Conservation (phyloP, 2,888 invertebrate genomes). For the Trissoscelio sp. region DNA sequence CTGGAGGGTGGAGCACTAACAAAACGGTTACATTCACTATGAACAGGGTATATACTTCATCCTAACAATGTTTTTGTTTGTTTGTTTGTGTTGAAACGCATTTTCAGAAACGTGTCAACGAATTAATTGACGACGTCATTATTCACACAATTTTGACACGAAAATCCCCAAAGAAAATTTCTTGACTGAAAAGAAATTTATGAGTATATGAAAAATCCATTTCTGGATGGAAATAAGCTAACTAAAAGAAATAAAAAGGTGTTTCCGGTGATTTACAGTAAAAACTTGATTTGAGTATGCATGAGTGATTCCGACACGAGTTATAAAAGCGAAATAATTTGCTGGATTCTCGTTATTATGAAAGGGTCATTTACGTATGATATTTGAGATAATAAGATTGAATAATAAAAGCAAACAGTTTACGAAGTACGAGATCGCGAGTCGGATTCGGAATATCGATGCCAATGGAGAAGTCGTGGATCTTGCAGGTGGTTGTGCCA, state of each 20-base stretch:
- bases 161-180: not conserved
- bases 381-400: conserved; percentile 65
- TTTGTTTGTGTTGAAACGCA: conserved; percentile 32
- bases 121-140: conserved; percentile 32
- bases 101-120: conserved; percentile 38
- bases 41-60: conserved; percentile 51
- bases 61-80: conserved; percentile 58
- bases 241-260: too few relatives aligned
- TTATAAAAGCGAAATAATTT: conserved; percentile 29
- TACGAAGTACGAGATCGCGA: conserved; percentile 61
- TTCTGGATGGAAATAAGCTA: not conserved
- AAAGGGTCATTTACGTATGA: conserved; percentile 49
- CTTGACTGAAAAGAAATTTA: not conserved
- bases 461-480: conserved; percentile 66
- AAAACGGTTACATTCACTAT: conserved; percentile 54
- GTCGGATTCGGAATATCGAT: conserved; percentile 70
- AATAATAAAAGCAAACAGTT: conserved; percentile 66
- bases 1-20: conserved; percentile 59
- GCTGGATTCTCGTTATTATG: conserved; percentile 12
- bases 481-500: conserved; percentile 72
- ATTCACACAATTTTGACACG: conserved; percentile 1
- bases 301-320: not conserved
- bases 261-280: too few relatives aligned
- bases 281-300: not conserved
- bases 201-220: not conserved